A percentile compares a stretch with the other conserved stretches of the same genome.
These are phyloP conservation scores for Megathymus violae DNA, from an alignment of 1,140 invertebrate genomes.

Conservation along the genomic window DNA sequence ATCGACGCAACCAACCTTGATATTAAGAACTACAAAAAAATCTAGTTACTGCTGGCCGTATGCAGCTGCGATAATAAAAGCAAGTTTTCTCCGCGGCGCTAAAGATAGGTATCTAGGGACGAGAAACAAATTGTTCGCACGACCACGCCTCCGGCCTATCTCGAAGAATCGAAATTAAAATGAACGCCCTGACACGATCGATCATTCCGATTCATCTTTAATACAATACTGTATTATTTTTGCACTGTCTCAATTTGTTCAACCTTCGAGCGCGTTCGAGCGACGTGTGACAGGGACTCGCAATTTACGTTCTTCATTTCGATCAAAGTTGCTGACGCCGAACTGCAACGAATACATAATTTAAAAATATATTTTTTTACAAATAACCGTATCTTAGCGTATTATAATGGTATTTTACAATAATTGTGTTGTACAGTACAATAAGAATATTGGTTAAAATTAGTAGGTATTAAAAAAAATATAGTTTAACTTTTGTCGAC, in stretches of 20 bases:
- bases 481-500: too few relatives aligned
- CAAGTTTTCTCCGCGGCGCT: constrained; percentile 37
- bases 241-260: constrained; percentile 79
- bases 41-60: constrained; percentile 21
- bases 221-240: constrained; percentile 78
- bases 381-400: constrained; percentile 14
- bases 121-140: constrained; percentile 77
- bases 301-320: constrained; percentile 63
- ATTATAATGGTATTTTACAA: constrained; percentile 4
- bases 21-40: constrained; percentile 18
- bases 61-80: constrained; percentile 36
- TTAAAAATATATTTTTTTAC: constrained; percentile 34
- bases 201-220: constrained; percentile 80
- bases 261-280: constrained; percentile 48
- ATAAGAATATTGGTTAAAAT: too few relatives aligned
- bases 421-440: too few relatives aligned
- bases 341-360: constrained; percentile 44
- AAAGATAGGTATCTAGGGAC: constrained; percentile 68
- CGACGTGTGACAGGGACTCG: constrained; percentile 67
- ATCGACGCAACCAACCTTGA: neutral
- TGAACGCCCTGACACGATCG: constrained; percentile 78
- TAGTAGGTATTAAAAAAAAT: too few relatives aligned
- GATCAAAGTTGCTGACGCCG: constrained; percentile 54
- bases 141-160: constrained; percentile 76
- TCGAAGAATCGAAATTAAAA: constrained; percentile 81